Conservation (phyloP, 1,140 invertebrate species). For the Nephila pilipes region DNA sequence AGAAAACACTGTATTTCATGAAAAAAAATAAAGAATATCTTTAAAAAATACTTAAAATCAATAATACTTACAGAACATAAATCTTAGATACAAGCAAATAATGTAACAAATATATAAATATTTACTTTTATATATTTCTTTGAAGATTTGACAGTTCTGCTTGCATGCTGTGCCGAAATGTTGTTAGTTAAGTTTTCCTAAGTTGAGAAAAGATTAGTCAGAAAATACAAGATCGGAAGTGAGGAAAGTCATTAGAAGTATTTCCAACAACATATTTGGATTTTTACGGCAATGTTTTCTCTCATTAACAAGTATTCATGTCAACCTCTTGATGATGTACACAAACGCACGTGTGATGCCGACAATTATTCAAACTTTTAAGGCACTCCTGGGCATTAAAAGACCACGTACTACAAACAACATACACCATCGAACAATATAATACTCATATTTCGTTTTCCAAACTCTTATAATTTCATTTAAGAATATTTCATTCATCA, state of each 20-base stretch:
- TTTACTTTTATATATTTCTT: constrained; percentile 16
- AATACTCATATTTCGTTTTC: not conserved
- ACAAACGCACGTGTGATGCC: constrained; percentile 75
- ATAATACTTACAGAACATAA: too few relatives aligned
- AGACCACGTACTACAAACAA: not conserved
- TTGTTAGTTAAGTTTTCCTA: not conserved
- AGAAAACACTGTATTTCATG: too few relatives aligned
- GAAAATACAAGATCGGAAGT: not conserved
- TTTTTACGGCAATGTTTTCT: not conserved
- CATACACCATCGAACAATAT: not conserved
- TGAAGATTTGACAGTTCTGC: constrained; percentile 30
- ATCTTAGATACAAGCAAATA: too few relatives aligned
- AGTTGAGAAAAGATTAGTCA: not conserved
- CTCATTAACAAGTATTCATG: not conserved
- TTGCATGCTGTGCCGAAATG: not conserved
- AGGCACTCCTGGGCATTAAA: not conserved
- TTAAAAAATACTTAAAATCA: too few relatives aligned
- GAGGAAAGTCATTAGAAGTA: not conserved
- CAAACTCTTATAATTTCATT: not conserved
- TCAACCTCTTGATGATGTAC: constrained; percentile 59
- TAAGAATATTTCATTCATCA: constrained; percentile 73
- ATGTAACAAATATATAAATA: not conserved
- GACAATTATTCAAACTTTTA: constrained; percentile 65
- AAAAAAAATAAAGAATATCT: too few relatives aligned
- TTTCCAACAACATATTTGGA: not conserved